phyloP scores from a whole-genome alignment of 2,888 invertebrate genomes.

The Drosophila atripex region DNA sequence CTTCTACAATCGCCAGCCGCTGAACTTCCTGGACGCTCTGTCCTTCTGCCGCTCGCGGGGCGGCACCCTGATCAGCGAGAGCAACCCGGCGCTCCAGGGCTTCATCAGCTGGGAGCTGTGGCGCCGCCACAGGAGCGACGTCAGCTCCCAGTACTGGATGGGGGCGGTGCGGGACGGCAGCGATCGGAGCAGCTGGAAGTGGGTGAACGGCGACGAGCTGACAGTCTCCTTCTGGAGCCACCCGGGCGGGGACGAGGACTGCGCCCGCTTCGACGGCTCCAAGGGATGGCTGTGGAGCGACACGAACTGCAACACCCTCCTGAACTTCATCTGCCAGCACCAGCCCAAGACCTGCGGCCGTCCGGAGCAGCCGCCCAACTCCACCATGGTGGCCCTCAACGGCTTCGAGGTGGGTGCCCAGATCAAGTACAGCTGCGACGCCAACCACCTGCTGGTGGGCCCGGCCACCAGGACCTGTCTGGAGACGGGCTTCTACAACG shows the following conservation, averaged over 20 bases:
- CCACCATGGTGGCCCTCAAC: constrained; percentile 91
- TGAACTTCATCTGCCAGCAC: constrained; percentile 97
- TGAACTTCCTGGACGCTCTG: constrained; percentile 91
- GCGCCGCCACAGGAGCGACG: constrained; percentile 95
- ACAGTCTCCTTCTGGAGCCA: constrained; percentile 96
- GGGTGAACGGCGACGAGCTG: constrained; percentile 94
- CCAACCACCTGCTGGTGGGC: constrained; percentile 94
- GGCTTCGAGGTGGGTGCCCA: constrained; percentile 92
- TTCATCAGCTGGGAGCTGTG: constrained; percentile 98
- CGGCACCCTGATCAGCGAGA: constrained; percentile 94
- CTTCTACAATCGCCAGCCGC: constrained; percentile 94
- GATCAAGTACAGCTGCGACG: constrained; percentile 93
- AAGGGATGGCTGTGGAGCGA: constrained; percentile 98
- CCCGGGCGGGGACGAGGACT: constrained; percentile 92
- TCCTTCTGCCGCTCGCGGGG: constrained; percentile 92
- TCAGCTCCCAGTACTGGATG: constrained; percentile 97
- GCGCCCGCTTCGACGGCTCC: constrained; percentile 95
- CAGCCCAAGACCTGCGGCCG: constrained; percentile 95
- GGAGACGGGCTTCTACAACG: constrained; percentile 96
- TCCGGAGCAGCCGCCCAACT: constrained; percentile 96
- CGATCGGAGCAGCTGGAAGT: constrained; percentile 92
- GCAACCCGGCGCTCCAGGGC: constrained; percentile 96
- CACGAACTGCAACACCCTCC: constrained; percentile 92
- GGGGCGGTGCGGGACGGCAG: constrained; percentile 93
- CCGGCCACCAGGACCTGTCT: constrained; percentile 92